Percentiles rank a stretch among this genome's conserved stretches.
phyloP scores from a whole-genome alignment of 2,113 vertebrate genomes.

The Channa maculata region DNA sequence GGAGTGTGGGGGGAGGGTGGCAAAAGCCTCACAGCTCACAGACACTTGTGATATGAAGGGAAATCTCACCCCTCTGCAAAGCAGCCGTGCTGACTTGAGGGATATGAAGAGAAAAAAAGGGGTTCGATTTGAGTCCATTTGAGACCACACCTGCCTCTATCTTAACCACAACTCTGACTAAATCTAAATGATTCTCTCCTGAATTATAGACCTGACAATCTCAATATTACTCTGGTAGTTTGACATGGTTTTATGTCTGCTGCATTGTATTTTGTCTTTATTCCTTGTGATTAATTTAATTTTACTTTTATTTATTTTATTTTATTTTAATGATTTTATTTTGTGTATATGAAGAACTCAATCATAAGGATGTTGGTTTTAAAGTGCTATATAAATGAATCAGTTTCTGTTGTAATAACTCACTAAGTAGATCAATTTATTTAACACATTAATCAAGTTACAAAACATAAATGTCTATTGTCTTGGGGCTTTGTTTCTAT shows the following conservation, averaged over 20 bases:
- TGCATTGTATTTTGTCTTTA: too few species aligned
- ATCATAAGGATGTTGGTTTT: neutral
- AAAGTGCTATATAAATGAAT: neutral
- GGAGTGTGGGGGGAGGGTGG: constrained; percentile 19
- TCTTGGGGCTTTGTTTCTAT: too few species aligned
- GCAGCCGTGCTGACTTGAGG: constrained; percentile 2
- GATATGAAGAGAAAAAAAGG: constrained; percentile 5
- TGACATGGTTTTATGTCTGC: too few species aligned
- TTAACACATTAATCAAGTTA: neutral
- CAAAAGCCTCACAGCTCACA: constrained; percentile 76
- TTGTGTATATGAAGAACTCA: neutral
- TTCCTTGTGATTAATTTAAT: too few species aligned
- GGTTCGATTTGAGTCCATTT: neutral
- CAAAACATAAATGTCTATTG: neutral
- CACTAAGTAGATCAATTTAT: too few species aligned
- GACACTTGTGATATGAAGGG: constrained; percentile 86
- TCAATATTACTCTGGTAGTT: too few species aligned
- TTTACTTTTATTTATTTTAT: constrained; percentile 1
- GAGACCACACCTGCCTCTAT: too few species aligned
- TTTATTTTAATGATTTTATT: neutral
- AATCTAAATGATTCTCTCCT: too few species aligned
- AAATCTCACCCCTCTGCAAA: constrained; percentile 76
- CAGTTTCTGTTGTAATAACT: neutral
- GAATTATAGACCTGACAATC: too few species aligned
- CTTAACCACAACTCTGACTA: too few species aligned